Base-by-base conservation (phyloP, 2,113 vertebrate genomes). In the Ophthalmolycus amberensis region DNA sequence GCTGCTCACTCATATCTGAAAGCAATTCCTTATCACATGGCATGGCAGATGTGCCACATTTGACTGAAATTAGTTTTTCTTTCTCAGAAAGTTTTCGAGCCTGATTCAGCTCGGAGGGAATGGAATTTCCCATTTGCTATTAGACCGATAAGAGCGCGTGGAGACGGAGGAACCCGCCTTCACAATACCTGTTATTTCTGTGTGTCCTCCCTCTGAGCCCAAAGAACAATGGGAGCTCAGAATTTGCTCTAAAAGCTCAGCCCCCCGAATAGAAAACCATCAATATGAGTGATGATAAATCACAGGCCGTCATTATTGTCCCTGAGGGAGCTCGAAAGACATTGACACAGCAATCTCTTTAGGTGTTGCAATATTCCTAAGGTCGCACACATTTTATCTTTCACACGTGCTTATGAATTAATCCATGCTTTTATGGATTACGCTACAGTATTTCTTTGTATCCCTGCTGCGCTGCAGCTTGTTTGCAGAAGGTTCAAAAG, bases 1-100 rank as follows among this genome's bases (percentile, higher is more conserved):
- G 46, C 87, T 25, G 63, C 78, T 75, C 64, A 37, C 69, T 56
- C 75, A 48, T 76, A 90, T 86, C 69, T 84, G 77, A 85, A 85
- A 73, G 87, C 76, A 76, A 56, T 87, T 87, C 82, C 80, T 92
- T 82, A 87, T 90, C 87, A 71, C 75, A 52, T 63, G 29, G 82
- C 52, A 27, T 27, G 52, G 85, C 77, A 80, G 74, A 85, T 68
- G 81, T 64, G 71, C 27, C 0, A 38, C 78, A 75, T 87, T 82
- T 87, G 65, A 87, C 75, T 82, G 75, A 80, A 88, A 89, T 88
- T n/a, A 78, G 63, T 80, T 90, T 86, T 86, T 54, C 81, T 81
- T 60, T 83, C 82, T 87, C 3, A 74, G 32, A 32, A 83, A 82
- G 73, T 78, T 77, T 83, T 29, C 44, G 27, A 63, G 44, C 60